Conservation (phyloP, 2,113 vertebrate genomes). For the Bettongia penicillata region DNA sequence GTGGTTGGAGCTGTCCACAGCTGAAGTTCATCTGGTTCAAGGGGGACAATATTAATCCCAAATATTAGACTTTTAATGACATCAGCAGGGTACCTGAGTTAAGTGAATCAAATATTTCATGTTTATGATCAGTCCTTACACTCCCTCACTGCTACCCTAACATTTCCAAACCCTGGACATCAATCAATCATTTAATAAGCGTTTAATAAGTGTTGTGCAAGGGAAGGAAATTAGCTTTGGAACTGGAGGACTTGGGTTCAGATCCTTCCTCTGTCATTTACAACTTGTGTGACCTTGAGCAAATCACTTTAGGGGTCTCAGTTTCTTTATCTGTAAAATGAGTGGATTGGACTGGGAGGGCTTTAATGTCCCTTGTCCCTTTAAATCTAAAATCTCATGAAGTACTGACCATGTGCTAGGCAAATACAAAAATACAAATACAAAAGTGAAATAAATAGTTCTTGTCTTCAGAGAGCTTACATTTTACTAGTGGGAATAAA, state of each 20-base stretch:
- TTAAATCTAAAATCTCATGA: neutral
- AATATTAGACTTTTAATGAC: neutral
- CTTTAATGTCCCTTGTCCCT: neutral
- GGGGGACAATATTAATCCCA: neutral
- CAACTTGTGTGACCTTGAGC: neutral
- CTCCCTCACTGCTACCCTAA: neutral
- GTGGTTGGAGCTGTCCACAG: neutral
- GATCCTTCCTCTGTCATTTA: neutral
- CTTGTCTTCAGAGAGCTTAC: neutral
- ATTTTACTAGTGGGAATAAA: neutral
- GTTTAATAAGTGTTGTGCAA: neutral
- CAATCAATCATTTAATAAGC: neutral
- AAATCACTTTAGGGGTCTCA: neutral
- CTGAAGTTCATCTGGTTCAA: neutral
- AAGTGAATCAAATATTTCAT: neutral
- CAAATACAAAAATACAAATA: neutral
- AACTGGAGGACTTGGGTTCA: conserved; percentile 2
- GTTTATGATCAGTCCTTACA: neutral
- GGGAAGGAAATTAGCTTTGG: conserved; percentile 13
- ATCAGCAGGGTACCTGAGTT: neutral
- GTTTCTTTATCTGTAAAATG: neutral
- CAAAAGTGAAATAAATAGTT: neutral
- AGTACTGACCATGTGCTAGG: neutral
- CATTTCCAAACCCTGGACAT: neutral
- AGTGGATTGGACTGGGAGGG: neutral